These are phyloP conservation scores for Hyles euphorbiae DNA, from an alignment of 1,140 invertebrate genomes.

Conservation along the genomic window DNA sequence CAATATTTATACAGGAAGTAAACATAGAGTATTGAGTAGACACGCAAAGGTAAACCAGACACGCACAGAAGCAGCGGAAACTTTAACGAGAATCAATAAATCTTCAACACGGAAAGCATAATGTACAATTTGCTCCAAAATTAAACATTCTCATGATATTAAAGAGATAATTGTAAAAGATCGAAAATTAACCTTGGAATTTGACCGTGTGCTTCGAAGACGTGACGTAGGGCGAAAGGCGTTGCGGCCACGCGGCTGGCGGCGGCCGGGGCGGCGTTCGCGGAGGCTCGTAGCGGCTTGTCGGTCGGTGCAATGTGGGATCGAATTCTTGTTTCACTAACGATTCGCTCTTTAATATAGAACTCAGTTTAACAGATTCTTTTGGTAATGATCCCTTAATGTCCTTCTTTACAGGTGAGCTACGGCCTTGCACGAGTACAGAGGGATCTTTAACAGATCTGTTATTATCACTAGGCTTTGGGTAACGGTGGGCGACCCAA, in stretches of 20 bases:
- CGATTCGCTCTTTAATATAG: conserved; percentile 80
- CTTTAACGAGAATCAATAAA: conserved; percentile 36
- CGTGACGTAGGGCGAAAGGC: conserved; percentile 72
- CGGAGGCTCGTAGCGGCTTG: conserved; percentile 85
- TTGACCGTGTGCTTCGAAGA: conserved; percentile 81
- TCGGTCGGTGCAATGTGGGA: conserved; percentile 83
- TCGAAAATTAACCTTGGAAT: conserved; percentile 82
- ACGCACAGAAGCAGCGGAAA: conserved; percentile 6
- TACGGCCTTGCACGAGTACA: conserved; percentile 41
- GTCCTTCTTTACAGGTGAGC: conserved; percentile 62
- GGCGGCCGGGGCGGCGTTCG: conserved; percentile 69
- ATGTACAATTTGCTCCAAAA: conserved; percentile 50
- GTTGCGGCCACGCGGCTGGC: conserved; percentile 64
- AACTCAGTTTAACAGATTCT: conserved; percentile 67
- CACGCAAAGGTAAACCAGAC: conserved; percentile 22
- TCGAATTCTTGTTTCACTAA: conserved; percentile 84
- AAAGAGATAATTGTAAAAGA: conserved; percentile 27
- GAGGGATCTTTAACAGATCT: conserved; percentile 77
- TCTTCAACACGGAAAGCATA: conserved; percentile 23
- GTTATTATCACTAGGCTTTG: conserved; percentile 79
- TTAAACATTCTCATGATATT: conserved; percentile 32
- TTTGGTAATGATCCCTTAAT: conserved; percentile 30
- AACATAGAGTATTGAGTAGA: background rate
- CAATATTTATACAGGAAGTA: no score
- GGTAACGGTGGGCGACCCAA: conserved; percentile 86